Evolutionary conservation across 2,113 vertebrate genomes (phyloP), one percentile per base, ranked within the genome.

Genomic region (Bujurquina vittata): DNA sequence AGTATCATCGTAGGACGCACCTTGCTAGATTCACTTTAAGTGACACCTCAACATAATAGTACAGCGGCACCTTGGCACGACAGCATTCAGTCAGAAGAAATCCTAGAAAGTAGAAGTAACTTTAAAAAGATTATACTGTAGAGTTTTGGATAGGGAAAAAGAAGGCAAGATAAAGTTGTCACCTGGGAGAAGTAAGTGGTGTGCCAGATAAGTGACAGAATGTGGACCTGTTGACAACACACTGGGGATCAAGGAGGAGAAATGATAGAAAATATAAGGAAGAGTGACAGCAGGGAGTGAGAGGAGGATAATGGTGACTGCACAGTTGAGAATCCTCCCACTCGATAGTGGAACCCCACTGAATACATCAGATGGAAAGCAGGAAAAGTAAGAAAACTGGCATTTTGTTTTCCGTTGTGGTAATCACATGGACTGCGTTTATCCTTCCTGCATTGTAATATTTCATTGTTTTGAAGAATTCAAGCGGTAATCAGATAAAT

Each of bases 171-270:
- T 72, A 29, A 58, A 76, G 49, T 85, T 87, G 84, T 87, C 89
- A 85, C 72, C 29, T 14, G 46, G 74, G 74, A 86, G 35, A 80
- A 80, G 54, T 87, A 72, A 88, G 79, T 89, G 74, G 59, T 54
- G 56, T 79, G 80, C 55, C 56, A 86, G 67, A 74, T 52, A 87
- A 90, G 80, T 88, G 91, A 89, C 91, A 90, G 88, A 59, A 86
- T 76, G 65, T 67, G 81, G 81, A 84, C 87, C 83, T 74, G 83
- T 81, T 91, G 90, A 81, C 83, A 89, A 80, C 35, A 5, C 86
- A 26, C 57, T 31, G 37, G 83, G 77, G 84, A 92, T 85, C 77
- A 87, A 85, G 73, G 65, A 75, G 77, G 54, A 65, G 72, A 69
- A 73, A 77, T 77, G 84, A 88, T 76, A 83, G 78, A 60, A 80